Evolutionary conservation across 1,140 invertebrate species (phyloP).

Genomic region (Macrosteles quadrilineatus): DNA sequence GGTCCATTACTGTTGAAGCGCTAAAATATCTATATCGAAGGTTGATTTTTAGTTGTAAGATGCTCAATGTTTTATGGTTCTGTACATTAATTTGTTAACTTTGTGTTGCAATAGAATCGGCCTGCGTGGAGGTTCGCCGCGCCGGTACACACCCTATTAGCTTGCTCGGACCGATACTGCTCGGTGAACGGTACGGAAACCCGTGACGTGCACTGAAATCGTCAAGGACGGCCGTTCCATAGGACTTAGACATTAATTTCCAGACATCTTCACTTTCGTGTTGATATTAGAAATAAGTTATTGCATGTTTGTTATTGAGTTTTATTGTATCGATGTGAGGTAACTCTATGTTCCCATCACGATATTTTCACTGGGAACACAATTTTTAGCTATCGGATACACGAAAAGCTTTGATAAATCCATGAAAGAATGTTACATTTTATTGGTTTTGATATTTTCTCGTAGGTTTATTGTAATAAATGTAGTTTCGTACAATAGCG

Average conservation of each 20-base stretch:
- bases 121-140: slow-evolving; percentile 71
- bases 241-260: slow-evolving; percentile 11
- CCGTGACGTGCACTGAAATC: slow-evolving; percentile 13
- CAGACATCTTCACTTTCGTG: background rate
- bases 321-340: slow-evolving; percentile 6
- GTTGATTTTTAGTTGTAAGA: no score
- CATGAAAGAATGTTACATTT: background rate
- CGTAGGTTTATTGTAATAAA: background rate
- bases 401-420: background rate
- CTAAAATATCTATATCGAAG: no score
- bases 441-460: background rate
- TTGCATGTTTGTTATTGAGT: slow-evolving; percentile 10
- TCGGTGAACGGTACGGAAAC: slow-evolving; percentile 18
- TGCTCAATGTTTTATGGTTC: no score
- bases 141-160: slow-evolving; percentile 78
- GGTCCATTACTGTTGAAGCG: no score
- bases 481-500: background rate
- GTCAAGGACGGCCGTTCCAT: slow-evolving; percentile 13
- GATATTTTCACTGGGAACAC: background rate
- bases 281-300: slow-evolving; percentile 4
- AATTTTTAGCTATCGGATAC: slow-evolving; percentile 1
- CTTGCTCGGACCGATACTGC: background rate
- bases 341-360: background rate
- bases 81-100: slow-evolving; percentile 12
- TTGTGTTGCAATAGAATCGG: slow-evolving; percentile 61